Conservation (phyloP, 2,797 vertebrate species). For the Darevskia mixta region DNA sequence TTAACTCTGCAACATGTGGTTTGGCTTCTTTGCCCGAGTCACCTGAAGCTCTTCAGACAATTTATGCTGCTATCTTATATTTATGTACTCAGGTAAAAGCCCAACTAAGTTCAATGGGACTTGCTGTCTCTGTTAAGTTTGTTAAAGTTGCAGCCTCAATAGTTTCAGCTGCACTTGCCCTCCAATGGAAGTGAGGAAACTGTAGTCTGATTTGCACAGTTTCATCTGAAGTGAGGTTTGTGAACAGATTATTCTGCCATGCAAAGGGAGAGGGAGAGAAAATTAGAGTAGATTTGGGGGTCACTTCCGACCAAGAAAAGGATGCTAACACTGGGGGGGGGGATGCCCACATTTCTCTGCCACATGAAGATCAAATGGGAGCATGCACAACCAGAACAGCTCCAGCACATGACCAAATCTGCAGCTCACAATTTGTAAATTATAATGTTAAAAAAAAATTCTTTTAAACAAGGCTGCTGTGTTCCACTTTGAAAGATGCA, state of each 20-base stretch:
- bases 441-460: background rate
- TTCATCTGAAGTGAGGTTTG: background rate
- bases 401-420: background rate
- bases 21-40: background rate
- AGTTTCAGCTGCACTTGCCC: background rate
- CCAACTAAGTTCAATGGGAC: background rate
- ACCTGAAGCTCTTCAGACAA: background rate
- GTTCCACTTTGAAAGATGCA: constrained; percentile 1
- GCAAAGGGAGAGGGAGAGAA: background rate
- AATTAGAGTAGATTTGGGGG: background rate
- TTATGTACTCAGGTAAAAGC: background rate
- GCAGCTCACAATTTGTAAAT: background rate
- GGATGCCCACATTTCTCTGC: background rate
- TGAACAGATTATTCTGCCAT: background rate
- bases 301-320: background rate
- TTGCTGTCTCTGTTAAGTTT: background rate
- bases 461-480: background rate
- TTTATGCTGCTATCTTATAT: background rate
- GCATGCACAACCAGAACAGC: background rate
- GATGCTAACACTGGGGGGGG: background rate
- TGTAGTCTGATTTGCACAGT: background rate
- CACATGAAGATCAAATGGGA: background rate
- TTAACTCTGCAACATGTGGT: background rate
- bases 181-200: background rate
- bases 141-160: background rate